Evolutionary conservation across 2,888 invertebrate species (phyloP), one percentile per base, ranked within the genome.

Genomic region (Sialis lutaria): DNA sequence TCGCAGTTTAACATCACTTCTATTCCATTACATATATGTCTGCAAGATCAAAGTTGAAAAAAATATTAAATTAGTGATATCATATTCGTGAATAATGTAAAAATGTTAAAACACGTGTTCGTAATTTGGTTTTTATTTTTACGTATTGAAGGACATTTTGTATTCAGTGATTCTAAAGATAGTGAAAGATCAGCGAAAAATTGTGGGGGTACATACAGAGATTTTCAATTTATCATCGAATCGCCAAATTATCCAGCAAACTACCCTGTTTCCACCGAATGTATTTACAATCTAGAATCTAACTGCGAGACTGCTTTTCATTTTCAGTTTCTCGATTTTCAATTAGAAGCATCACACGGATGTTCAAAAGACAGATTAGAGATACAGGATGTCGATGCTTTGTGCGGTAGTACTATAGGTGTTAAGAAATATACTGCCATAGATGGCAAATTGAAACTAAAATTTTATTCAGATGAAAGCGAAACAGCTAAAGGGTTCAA

Each of bases 261-360:
- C 39, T 72, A 73, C 59, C 61, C 68, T 0, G 48, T 56, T 4
- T 63, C 67, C 50, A 54, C 60, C 3, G 54, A 63, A 44, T 76
- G 76, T 54, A 61, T 67, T 51, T 75, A 70, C 53, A 60, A 63
- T 5, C 55, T 77, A 30, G 67, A 67, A 48, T 75, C 74, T 51
- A 63, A 68, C 9, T 69, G 68, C 43, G 61, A 65, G 42, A 75
- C 69, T 54, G 67, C 70, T 49, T 60, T 77, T 33, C 67, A 72
- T 53, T 74, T 76, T 54, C 67, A 72, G 53, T 74, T 76, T 55
- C 55, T 74, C 40, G 70, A 75, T 55, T 76, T 77, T 52, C 57
- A 65, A 48, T 50, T 76, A 39, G 65, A 67, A 52, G 50, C 64
- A 1, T 69, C 73, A 5, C 52, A 57, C 6, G 67, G 68, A 49